Evolutionary conservation across 2,113 vertebrate species (phyloP).

Genomic region (Butorides virescens): DNA sequence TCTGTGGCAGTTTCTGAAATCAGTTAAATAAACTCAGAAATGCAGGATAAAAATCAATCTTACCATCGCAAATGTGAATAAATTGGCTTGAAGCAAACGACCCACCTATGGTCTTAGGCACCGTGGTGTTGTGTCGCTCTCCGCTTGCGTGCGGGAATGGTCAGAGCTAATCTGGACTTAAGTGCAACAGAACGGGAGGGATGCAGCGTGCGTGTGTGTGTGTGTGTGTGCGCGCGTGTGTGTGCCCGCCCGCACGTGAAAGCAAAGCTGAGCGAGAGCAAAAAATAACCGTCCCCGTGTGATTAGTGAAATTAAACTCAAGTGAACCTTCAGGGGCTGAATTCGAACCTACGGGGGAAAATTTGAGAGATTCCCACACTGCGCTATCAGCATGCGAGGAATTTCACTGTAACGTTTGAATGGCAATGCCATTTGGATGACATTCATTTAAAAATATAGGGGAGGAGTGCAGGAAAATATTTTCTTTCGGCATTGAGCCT

Average conservation of each 20-base stretch:
- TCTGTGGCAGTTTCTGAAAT: constrained; percentile 70
- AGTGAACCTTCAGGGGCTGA: constrained; percentile 27
- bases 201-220: not conserved
- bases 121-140: not conserved
- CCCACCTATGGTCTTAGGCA: not conserved
- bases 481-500: not conserved
- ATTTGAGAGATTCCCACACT: not conserved
- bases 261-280: not conserved
- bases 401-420: not conserved
- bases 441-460: not conserved
- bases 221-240: not conserved
- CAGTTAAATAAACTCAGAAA: constrained; percentile 81
- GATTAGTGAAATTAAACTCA: constrained; percentile 53
- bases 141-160: not conserved
- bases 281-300: constrained; percentile 21
- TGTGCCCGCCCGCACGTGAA: not conserved
- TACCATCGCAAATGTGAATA: constrained; percentile 38
- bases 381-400: not conserved
- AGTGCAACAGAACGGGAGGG: constrained; percentile 23
- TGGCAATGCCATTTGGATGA: not conserved
- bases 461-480: not conserved
- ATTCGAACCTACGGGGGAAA: not conserved
- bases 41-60: constrained; percentile 74
- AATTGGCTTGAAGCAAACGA: not conserved
- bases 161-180: constrained; percentile 26